These are phyloP conservation scores for Morpho helenor DNA, from an alignment of 2,888 invertebrate species.

Conservation along the genomic window DNA sequence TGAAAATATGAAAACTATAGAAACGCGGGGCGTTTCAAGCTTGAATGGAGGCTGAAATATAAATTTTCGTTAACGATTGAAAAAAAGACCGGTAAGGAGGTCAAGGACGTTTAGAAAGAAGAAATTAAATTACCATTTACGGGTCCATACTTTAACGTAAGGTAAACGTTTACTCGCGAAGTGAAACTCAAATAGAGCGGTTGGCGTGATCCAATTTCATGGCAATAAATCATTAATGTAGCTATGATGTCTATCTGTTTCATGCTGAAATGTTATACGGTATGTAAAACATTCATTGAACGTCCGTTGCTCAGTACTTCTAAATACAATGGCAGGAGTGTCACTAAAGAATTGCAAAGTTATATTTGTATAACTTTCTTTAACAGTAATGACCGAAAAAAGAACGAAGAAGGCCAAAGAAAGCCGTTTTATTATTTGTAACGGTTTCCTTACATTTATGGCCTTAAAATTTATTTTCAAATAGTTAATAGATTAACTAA, in stretches of 20 bases:
- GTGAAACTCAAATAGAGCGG: slow-evolving; percentile 6
- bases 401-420: too few species aligned
- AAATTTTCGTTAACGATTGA: slow-evolving; percentile 12
- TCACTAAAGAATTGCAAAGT: too few species aligned
- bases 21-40: slow-evolving; percentile 1
- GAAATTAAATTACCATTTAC: slow-evolving; percentile 9
- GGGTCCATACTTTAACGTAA: slow-evolving; percentile 4
- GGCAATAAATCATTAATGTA: slow-evolving; percentile 1
- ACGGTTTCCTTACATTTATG: too few species aligned
- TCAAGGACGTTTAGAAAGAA: slow-evolving; percentile 15
- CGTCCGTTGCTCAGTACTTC: neutral
- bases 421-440: too few species aligned
- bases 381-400: too few species aligned
- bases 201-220: slow-evolving; percentile 6
- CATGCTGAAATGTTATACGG: neutral
- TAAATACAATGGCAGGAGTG: too few species aligned
- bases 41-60: slow-evolving; percentile 16
- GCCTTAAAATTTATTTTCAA: too few species aligned
- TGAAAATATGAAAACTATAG: slow-evolving; percentile 15
- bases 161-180: slow-evolving; percentile 4
- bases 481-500: too few species aligned
- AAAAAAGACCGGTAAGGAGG: slow-evolving; percentile 11
- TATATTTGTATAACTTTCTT: too few species aligned
- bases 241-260: neutral
- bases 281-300: neutral